These are phyloP conservation scores for Lasioglossum morio DNA, from an alignment of 2,888 invertebrate genomes.

Conservation along the genomic window DNA sequence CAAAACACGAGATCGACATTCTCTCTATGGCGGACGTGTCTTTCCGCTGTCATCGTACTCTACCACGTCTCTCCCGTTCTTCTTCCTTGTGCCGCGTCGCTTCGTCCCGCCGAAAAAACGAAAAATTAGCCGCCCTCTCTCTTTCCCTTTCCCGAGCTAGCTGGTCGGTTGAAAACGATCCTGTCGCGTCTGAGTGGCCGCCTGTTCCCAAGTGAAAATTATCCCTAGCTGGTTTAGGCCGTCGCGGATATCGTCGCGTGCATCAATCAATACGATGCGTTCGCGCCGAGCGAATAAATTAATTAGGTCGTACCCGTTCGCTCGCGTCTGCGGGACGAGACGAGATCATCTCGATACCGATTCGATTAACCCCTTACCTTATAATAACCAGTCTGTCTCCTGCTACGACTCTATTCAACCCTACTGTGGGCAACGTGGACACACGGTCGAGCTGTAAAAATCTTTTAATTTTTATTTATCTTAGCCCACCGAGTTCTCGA, in stretches of 20 bases:
- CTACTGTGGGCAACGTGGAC: too few species aligned
- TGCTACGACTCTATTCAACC: neutral
- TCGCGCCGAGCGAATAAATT: slow-evolving; percentile 40
- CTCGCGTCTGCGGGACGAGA: neutral
- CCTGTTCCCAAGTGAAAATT: slow-evolving; percentile 38
- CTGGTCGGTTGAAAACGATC: slow-evolving; percentile 15
- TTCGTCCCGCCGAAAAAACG: slow-evolving; percentile 48
- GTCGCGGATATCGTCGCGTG: slow-evolving; percentile 22
- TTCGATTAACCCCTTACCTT: neutral
- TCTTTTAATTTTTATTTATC: too few species aligned
- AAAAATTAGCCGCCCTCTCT: slow-evolving; percentile 6
- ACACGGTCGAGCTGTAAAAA: too few species aligned
- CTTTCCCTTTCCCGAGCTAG: neutral
- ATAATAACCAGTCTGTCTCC: neutral
- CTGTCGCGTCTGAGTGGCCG: slow-evolving; percentile 55
- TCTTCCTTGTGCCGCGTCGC: slow-evolving; percentile 53
- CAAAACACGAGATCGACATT: slow-evolving; percentile 69
- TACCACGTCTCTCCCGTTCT: slow-evolving; percentile 65
- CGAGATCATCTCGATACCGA: neutral
- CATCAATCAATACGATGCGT: slow-evolving; percentile 56
- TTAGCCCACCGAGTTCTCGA: too few species aligned
- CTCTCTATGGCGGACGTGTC: slow-evolving; percentile 69
- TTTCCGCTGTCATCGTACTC: slow-evolving; percentile 70
- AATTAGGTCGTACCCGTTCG: slow-evolving; percentile 45
- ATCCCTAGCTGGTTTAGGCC: slow-evolving; percentile 35